Percentiles rank a stretch among this genome's conserved stretches.
Evolutionary conservation across 2,797 vertebrate genomes (phyloP).

Genomic region (Coccyzus lansbergi): DNA sequence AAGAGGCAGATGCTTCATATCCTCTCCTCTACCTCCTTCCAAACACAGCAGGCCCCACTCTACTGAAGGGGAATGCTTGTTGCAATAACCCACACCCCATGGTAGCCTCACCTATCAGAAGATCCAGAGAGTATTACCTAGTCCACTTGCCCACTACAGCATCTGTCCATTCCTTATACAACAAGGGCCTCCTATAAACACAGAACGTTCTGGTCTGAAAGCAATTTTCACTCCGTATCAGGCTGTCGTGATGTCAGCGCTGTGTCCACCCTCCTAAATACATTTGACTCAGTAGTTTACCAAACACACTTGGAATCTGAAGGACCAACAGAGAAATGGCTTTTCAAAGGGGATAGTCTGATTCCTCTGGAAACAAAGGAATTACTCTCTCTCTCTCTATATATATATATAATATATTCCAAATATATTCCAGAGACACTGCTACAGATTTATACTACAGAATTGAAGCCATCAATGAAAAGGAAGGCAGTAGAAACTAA

Average conservation of each 20-base stretch:
- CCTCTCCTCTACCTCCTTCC: neutral
- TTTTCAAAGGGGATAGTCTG: neutral
- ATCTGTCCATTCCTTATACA: neutral
- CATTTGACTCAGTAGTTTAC: neutral
- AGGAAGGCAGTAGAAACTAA: neutral
- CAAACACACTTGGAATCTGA: neutral
- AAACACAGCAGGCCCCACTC: neutral
- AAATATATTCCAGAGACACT: neutral
- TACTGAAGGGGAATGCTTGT: neutral
- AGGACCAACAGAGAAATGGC: neutral
- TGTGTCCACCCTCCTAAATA: neutral
- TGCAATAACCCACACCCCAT: neutral
- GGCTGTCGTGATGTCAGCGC: neutral
- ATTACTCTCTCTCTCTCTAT: too few relatives aligned
- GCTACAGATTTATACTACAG: neutral
- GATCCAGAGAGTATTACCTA: neutral
- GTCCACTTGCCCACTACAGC: neutral
- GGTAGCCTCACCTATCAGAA: neutral
- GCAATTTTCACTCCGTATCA: neutral
- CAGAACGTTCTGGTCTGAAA: neutral
- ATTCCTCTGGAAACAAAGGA: neutral
- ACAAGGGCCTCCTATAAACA: neutral
- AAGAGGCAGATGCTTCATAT: neutral
- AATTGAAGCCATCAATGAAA: neutral
- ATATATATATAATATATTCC: too few relatives aligned